Evolutionary conservation across 2,797 vertebrate species (phyloP), one percentile per base, ranked within the genome.

Genomic region (Ambastaia sidthimunki): DNA sequence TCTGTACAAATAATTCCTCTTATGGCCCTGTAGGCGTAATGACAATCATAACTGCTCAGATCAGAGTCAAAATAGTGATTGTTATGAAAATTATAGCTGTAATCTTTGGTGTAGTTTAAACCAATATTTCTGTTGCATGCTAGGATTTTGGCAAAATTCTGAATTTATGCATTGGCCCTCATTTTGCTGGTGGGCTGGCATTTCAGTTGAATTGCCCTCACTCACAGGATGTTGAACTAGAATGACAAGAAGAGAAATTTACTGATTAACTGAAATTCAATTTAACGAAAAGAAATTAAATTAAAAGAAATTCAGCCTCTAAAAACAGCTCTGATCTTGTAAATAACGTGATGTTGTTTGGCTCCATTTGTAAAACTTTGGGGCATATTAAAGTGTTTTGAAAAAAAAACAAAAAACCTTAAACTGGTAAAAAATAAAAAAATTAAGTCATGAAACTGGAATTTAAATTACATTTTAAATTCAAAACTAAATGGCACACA

Each of bases 1-100:
- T 84, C 76, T 85, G 84, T 70, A 87, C 55, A 0, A 5, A 80
- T 72, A 83, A 78, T 80, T 63, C 66, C 83, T 68, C 69, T 71
- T 11, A 65, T 10, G 37, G 84, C 68, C 80, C 62, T 65, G 81
- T 57, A 84, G 81, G 75, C 74, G 83, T 84, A 63, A 23, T 55
- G 67, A 21, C 55, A 34, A 65, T 63, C 59, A 60, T 54, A 19
- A 79, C 77, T 41, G 34, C 7, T 7, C 47, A 73, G 19, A 57
- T 7, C 23, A 19, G 31, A 59, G 3, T 34, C 18, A 57, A 21
- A 25, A 48, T 23, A 48, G 41, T n/a, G 59, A 75, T 12, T 9
- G 50, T 12, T 71, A 60, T 34, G 55, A 65, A 52, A 73, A 74
- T 74, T n/a, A 11, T 44, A 55, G 28, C 34, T 28, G 47, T 62